Conservation (phyloP, 2,113 vertebrate genomes). For the Ailurus styani region DNA sequence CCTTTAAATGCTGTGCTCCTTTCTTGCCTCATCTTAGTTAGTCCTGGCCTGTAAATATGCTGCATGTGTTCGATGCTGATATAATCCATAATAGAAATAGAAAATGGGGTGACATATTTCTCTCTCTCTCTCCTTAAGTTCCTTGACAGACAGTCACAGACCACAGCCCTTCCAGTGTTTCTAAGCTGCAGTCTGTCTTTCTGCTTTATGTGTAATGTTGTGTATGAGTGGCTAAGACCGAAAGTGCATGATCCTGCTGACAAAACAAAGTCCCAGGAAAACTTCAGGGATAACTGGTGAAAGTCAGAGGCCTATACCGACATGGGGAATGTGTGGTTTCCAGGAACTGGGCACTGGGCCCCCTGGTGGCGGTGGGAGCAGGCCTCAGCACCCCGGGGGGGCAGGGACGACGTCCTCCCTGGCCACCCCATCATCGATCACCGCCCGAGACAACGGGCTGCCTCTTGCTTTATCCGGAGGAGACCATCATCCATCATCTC, state of each 20-base stretch:
- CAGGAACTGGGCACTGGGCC: rapidly evolving
- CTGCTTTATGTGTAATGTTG: background rate
- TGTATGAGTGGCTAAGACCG: background rate
- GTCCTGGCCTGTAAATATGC: background rate
- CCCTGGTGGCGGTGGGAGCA: rapidly evolving
- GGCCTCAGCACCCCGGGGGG: rapidly evolving
- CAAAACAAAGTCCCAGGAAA: background rate
- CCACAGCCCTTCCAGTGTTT: background rate
- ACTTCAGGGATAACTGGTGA: background rate
- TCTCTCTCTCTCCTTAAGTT: background rate
- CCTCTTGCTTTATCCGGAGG: rapidly evolving
- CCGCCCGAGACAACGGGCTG: too few relatives aligned
- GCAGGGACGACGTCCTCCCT: rapidly evolving
- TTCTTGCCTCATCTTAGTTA: background rate
- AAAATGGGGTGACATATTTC: rapidly evolving
- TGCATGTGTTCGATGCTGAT: background rate
- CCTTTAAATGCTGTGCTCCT: too few relatives aligned
- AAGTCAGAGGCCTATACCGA: rapidly evolving
- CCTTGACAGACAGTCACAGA: background rate
- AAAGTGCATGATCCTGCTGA: background rate
- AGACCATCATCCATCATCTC: background rate
- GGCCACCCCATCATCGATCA: rapidly evolving
- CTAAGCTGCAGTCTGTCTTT: background rate
- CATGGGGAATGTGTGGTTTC: rapidly evolving
- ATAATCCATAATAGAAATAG: too few relatives aligned